Conservation (phyloP, 2,888 invertebrate species). For the Xanthorhoe designata region DNA sequence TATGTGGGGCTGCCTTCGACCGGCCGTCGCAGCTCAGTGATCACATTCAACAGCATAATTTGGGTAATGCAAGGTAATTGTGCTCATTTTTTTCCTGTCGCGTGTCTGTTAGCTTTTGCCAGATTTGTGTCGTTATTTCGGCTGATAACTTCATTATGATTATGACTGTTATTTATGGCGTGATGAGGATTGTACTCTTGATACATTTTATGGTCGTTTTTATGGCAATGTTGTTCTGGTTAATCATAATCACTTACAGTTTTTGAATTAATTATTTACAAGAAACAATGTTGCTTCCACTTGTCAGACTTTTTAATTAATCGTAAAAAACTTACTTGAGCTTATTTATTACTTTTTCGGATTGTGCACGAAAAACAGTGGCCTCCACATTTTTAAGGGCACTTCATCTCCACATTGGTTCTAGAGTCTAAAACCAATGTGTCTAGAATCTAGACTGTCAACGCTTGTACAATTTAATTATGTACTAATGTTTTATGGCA, state of each 20-base stretch:
- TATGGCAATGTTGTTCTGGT: constrained; percentile 13
- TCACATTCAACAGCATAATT: constrained; percentile 66
- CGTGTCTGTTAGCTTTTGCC: constrained; percentile 16
- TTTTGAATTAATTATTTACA: neutral
- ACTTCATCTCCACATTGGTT: neutral
- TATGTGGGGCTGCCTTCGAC: constrained; percentile 67
- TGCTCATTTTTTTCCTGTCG: constrained; percentile 25
- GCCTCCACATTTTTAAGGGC: neutral
- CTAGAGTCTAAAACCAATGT: too few relatives aligned
- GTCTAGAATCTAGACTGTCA: too few relatives aligned
- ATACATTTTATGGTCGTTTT: constrained; percentile 18
- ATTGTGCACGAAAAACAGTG: too few relatives aligned
- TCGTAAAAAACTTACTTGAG: too few relatives aligned
- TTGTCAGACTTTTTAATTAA: neutral
- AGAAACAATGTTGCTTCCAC: neutral
- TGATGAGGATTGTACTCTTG: constrained; percentile 16
- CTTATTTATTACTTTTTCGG: too few relatives aligned
- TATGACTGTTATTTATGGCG: constrained; percentile 21
- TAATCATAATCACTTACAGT: neutral
- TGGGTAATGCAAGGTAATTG: constrained; percentile 62
- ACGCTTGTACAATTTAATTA: too few relatives aligned
- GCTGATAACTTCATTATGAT: constrained; percentile 28
- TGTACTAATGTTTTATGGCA: too few relatives aligned
- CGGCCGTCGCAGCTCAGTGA: constrained; percentile 65
- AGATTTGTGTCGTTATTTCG: constrained; percentile 24